Evolutionary conservation across 2,888 invertebrate species (phyloP).

Genomic region (Deilephila porcellus): DNA sequence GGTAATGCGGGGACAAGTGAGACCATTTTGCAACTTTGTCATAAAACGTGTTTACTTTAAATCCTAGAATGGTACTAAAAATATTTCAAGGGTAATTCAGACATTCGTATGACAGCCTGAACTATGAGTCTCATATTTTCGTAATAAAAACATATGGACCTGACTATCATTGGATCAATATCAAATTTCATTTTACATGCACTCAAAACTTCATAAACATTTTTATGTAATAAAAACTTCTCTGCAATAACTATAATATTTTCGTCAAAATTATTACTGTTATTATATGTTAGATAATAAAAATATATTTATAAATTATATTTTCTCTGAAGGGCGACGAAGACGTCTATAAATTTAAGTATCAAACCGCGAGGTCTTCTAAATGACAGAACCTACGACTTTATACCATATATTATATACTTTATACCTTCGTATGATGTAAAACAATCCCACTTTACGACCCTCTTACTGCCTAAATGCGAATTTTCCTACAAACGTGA

Average conservation of each 20-base stretch:
- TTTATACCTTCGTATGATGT: constrained; percentile 4
- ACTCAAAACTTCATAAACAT: too few relatives aligned
- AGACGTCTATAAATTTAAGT: neutral
- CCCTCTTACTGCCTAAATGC: neutral
- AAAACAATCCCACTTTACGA: neutral
- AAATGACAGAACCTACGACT: neutral
- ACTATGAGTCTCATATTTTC: too few relatives aligned
- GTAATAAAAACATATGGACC: too few relatives aligned
- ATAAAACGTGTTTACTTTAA: too few relatives aligned
- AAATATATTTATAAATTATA: neutral
- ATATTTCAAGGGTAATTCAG: too few relatives aligned
- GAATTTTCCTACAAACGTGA: constrained; percentile 10
- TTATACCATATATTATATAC: neutral
- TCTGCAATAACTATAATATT: neutral
- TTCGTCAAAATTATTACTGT: neutral
- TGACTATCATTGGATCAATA: too few relatives aligned
- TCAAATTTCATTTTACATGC: too few relatives aligned
- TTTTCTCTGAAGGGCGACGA: neutral
- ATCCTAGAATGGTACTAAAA: too few relatives aligned
- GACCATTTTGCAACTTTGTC: too few relatives aligned
- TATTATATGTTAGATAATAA: neutral
- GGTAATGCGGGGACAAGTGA: too few relatives aligned
- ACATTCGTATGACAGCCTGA: too few relatives aligned
- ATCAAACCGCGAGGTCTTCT: neutral
- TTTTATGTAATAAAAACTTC: too few relatives aligned